Percentiles rank a stretch among this genome's conserved stretches.
These are phyloP conservation scores for Platypus cylindrus DNA, from an alignment of 2,888 invertebrate species.

Conservation along the genomic window DNA sequence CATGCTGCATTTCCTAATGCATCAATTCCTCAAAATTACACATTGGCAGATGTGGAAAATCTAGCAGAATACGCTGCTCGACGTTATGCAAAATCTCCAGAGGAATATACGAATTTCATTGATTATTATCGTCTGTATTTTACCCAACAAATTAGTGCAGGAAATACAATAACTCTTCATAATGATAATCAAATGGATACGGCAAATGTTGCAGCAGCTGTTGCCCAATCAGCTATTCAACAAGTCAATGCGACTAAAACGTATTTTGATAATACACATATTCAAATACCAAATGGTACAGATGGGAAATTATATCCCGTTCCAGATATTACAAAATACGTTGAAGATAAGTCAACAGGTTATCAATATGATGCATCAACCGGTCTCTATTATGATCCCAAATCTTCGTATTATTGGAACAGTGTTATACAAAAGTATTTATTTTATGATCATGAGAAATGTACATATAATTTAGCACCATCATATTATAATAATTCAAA, in stretches of 20 bases:
- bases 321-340: conserved; percentile 85
- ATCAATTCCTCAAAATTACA: conserved; percentile 37
- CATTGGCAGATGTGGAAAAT: conserved; percentile 54
- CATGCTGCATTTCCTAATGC: conserved; percentile 34
- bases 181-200: conserved; percentile 53
- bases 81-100: conserved; percentile 57
- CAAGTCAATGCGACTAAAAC: conserved; percentile 42
- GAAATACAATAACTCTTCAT: conserved; percentile 38
- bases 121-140: conserved; percentile 66
- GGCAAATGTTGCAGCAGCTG: conserved; percentile 78
- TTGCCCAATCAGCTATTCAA: conserved; percentile 76
- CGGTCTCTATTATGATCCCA: conserved; percentile 91
- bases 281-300: conserved; percentile 45
- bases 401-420: conserved; percentile 93
- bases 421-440: conserved; percentile 80
- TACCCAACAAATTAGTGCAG: conserved; percentile 47
- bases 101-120: conserved; percentile 56
- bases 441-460: conserved; percentile 79
- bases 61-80: conserved; percentile 66
- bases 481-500: conserved; percentile 21
- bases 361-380: conserved; percentile 92
- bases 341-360: conserved; percentile 89
- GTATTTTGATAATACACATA: conserved; percentile 34
- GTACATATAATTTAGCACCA: conserved; percentile 47
- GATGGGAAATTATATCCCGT: conserved; percentile 56